Evolutionary conservation across 2,888 invertebrate genomes (phyloP).

Genomic region (Galeopsomyia nigrocyanea): DNA sequence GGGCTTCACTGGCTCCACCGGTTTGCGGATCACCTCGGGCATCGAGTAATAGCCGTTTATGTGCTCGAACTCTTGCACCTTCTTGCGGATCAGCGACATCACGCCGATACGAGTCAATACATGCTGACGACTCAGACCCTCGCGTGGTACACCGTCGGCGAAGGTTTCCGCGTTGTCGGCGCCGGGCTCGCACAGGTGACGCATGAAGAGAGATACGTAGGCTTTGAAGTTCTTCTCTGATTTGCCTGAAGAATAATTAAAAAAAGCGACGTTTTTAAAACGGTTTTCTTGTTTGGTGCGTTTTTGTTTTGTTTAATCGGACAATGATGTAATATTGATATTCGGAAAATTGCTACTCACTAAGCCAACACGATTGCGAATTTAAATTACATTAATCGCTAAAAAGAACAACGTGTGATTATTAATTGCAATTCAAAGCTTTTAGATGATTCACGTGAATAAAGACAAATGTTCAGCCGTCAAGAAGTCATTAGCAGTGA

Average conservation of each 20-base stretch:
- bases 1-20: constrained; percentile 76
- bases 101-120: constrained; percentile 98
- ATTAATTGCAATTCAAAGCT: background rate
- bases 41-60: constrained; percentile 98
- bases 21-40: constrained; percentile 90
- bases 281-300: too few relatives aligned
- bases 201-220: constrained; percentile 98
- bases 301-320: background rate
- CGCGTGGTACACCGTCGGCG: constrained; percentile 98
- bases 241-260: constrained; percentile 74
- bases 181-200: constrained; percentile 99
- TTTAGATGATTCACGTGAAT: too few relatives aligned
- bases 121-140: constrained; percentile 96
- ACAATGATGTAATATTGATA: background rate
- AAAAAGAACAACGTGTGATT: too few relatives aligned
- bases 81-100: constrained; percentile 98
- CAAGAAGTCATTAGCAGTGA: too few relatives aligned
- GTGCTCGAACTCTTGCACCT: constrained; percentile 98
- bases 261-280: background rate
- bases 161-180: constrained; percentile 98
- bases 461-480: too few relatives aligned
- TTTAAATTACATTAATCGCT: too few relatives aligned
- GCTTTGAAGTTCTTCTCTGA: constrained; percentile 99
- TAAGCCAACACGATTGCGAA: too few relatives aligned
- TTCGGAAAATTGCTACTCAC: too few relatives aligned